A percentile compares a stretch with the other conserved stretches of the same genome.
These are phyloP conservation scores for Empis stercorea DNA, from an alignment of 2,888 invertebrate genomes.

Conservation along the genomic window DNA sequence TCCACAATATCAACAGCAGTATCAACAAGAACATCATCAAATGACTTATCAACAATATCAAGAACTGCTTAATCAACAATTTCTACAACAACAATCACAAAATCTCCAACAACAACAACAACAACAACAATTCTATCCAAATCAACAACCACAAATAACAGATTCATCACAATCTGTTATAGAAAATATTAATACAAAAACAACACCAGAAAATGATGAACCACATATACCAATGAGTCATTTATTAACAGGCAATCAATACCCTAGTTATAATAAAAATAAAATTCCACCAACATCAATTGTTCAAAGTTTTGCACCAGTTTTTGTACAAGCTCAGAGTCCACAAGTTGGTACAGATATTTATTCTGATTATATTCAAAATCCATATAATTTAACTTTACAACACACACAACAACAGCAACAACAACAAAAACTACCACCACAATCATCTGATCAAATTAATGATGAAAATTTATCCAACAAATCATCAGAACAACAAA, in stretches of 20 bases:
- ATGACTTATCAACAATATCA: constrained; percentile 14
- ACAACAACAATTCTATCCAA: background rate
- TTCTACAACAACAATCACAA: constrained; percentile 7
- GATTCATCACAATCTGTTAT: no score
- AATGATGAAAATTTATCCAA: constrained; percentile 9
- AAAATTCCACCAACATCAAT: constrained; percentile 27
- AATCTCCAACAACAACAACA: background rate
- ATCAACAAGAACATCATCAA: constrained; percentile 11
- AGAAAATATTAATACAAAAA: constrained; percentile 1
- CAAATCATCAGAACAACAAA: constrained; percentile 5
- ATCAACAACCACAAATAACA: background rate
- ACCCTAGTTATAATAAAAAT: constrained; percentile 24
- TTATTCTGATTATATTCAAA: constrained; percentile 32
- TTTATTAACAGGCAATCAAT: constrained; percentile 25
- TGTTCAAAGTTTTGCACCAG: constrained; percentile 32
- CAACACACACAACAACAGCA: constrained; percentile 27
- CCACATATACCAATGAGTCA: constrained; percentile 30
- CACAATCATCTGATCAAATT: constrained; percentile 4
- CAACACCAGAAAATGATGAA: constrained; percentile 7
- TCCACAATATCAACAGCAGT: background rate
- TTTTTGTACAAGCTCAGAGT: constrained; percentile 18
- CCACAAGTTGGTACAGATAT: constrained; percentile 24
- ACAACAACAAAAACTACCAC: constrained; percentile 6
- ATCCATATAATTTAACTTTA: constrained; percentile 36
- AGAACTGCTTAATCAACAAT: constrained; percentile 16